A percentile compares a stretch with the other conserved stretches of the same genome.
These are phyloP conservation scores for Heterocephalus glaber DNA, from an alignment of 2,113 vertebrate genomes.

Conservation along the genomic window DNA sequence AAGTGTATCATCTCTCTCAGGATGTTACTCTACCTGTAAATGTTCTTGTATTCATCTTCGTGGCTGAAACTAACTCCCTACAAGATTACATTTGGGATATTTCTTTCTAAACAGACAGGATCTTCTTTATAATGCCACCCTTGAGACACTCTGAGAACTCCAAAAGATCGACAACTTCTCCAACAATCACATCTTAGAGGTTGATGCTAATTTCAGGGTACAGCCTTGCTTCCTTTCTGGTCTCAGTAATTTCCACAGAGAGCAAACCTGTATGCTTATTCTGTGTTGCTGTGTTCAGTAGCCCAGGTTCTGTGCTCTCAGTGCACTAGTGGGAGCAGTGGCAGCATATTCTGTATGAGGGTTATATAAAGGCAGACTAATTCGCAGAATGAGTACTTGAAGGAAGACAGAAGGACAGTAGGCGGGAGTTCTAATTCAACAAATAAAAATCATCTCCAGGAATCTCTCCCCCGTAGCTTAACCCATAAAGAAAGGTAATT, in stretches of 20 bases:
- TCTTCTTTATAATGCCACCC: constrained; percentile 46
- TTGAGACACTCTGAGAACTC: constrained; percentile 39
- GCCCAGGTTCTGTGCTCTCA: neutral
- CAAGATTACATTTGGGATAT: constrained; percentile 12
- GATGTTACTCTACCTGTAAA: constrained; percentile 41
- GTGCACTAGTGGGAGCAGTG: neutral
- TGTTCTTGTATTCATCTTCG: constrained; percentile 34
- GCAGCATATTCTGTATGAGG: constrained; percentile 4
- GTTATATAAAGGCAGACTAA: constrained; percentile 67
- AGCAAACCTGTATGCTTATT: neutral
- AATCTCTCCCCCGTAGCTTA: constrained; percentile 1
- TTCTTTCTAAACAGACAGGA: constrained; percentile 43
- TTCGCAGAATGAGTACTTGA: neutral
- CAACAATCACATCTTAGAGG: neutral
- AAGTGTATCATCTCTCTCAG: constrained; percentile 38
- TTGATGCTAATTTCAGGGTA: constrained; percentile 43
- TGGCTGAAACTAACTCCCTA: constrained; percentile 21
- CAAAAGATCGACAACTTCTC: constrained; percentile 41
- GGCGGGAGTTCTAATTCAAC: neutral
- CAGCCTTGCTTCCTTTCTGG: constrained; percentile 49
- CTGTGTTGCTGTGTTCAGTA: neutral
- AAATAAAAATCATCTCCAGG: constrained; percentile 42
- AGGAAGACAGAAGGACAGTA: neutral
- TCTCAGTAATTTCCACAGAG: neutral
- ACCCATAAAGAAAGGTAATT: constrained; percentile 27